phyloP scores from a whole-genome alignment of 2,797 vertebrate species.

The Chromobotia macracanthus region DNA sequence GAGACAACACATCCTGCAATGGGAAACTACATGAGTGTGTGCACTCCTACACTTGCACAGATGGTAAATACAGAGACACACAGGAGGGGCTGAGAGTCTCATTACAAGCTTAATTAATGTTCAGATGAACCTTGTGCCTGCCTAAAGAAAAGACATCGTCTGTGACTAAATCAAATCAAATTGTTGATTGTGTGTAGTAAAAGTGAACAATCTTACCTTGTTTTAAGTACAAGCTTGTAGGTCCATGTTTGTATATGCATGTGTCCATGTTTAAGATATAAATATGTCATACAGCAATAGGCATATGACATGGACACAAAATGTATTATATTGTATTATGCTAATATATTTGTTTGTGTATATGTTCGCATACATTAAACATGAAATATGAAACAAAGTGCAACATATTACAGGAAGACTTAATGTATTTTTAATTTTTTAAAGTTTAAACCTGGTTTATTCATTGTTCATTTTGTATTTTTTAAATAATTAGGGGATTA shows the following conservation, averaged over 20 bases:
- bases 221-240: not conserved
- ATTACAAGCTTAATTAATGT: not conserved
- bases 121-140: not conserved
- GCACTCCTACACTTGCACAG: not conserved
- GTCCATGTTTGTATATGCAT: too few relatives aligned
- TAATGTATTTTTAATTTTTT: too few relatives aligned
- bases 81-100: not conserved
- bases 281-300: not conserved
- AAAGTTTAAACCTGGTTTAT: too few relatives aligned
- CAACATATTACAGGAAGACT: too few relatives aligned
- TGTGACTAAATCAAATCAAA: not conserved
- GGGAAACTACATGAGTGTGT: conserved; percentile 69
- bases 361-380: too few relatives aligned
- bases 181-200: not conserved
- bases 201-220: not conserved
- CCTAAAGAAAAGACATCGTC: too few relatives aligned
- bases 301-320: too few relatives aligned
- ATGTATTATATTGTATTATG: too few relatives aligned
- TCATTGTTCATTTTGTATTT: too few relatives aligned
- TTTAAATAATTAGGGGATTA: too few relatives aligned
- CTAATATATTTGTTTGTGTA: too few relatives aligned
- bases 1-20: conserved; percentile 76
- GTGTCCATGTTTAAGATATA: not conserved
- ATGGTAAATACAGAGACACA: conserved; percentile 19
- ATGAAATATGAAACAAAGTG: too few relatives aligned